Conservation (phyloP, 1,140 invertebrate species). For the Argopecten irradians region DNA sequence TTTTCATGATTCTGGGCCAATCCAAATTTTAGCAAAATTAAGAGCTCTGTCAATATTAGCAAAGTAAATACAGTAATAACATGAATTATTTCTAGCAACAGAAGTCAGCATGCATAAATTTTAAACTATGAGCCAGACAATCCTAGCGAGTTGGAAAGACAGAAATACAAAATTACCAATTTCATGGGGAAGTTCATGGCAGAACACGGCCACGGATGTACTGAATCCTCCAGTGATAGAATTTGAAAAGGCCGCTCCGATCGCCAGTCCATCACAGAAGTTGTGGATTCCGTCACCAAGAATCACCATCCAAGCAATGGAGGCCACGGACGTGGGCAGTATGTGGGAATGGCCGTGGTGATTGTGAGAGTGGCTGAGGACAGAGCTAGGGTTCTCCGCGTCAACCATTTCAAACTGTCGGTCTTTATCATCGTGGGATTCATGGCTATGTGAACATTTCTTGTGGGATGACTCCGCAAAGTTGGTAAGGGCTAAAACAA, state of each 20-base stretch:
- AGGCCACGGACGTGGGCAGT: background rate
- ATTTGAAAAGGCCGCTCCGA: conserved; percentile 60
- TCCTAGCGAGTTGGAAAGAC: too few species aligned
- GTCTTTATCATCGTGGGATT: background rate
- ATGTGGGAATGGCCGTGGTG: conserved; percentile 54
- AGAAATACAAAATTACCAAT: conserved; percentile 55
- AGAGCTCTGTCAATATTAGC: too few species aligned
- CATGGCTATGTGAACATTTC: background rate
- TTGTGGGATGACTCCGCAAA: background rate
- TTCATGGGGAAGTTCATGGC: conserved; percentile 69
- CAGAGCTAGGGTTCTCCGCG: background rate
- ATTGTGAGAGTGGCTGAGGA: background rate
- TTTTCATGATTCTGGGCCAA: too few species aligned
- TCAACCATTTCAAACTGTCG: background rate
- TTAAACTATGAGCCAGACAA: too few species aligned
- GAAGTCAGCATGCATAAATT: too few species aligned
- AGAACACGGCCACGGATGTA: conserved; percentile 65
- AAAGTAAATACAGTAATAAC: too few species aligned
- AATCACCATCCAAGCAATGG: conserved; percentile 93
- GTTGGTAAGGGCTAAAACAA: background rate
- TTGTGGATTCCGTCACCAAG: conserved; percentile 76
- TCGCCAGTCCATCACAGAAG: conserved; percentile 66
- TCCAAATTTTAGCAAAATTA: too few species aligned
- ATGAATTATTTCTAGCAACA: too few species aligned
- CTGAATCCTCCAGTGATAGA: conserved; percentile 53